Base-by-base conservation (phyloP, 1,140 invertebrate species). In the Physella acuta region DNA sequence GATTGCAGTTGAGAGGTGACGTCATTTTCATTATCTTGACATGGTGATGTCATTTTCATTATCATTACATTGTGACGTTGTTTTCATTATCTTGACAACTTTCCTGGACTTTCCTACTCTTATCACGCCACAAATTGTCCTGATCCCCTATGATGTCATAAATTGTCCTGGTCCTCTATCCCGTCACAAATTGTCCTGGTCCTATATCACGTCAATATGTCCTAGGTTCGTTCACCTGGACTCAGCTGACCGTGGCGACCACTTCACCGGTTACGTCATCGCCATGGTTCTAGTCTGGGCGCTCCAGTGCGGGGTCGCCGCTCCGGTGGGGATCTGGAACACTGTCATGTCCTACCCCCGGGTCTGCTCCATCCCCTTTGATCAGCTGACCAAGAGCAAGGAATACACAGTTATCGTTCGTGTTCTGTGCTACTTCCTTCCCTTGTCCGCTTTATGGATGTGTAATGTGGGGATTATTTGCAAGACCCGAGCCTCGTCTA, bases 331-430 rank as follows among this genome's bases (percentile, higher is more conserved):
- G 11, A 30, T 55, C 8, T 55, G 53, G 53, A 55, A 55, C 53
- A 30, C 28, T 8, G 20, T 55, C 8, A 5, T 30, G 53, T 5
- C 53, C 20, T 14, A 8, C 8, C 8, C 28, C 20, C 8, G 24
- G 24, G 8, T 8, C 8, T 55, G 53, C 53, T 8, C 8, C 53
- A 55, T 55, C 20, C 53, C 53, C 8, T 55, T 55, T 30, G 20
- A 20, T 5, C 5, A 24, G 5, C 53, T 55, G 53, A 20, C 8
- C 20, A 5, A 24, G 20, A 30, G 8, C 20, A 20, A 55, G 28
- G 53, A 55, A 8, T 55, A 55, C 53, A 55, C 53, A 8, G 8
- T 55, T 5, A 55, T 55, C 53, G 53, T 55, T 24, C 53, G 53
- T 24, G 53, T 55, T 8, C 53, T 55, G 8, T 20, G 20, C 8